Percentiles rank a stretch among this genome's conserved stretches.
phyloP scores from a whole-genome alignment of 2,888 invertebrate genomes.

The Argyresthia goedartella region DNA sequence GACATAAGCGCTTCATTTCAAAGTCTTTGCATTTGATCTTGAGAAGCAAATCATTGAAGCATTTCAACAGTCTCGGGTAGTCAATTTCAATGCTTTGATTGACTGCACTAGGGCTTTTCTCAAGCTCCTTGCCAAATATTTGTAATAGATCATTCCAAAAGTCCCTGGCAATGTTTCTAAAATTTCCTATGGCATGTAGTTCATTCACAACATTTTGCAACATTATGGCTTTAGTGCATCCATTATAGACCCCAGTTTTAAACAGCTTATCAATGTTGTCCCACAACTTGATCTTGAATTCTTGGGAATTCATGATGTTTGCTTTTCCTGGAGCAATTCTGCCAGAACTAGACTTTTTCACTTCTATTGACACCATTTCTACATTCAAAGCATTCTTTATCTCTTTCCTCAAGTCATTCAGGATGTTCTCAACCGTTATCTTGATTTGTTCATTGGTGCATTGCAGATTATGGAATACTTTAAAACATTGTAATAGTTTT shows the following conservation, averaged over 20 bases:
- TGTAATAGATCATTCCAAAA: conserved; percentile 72
- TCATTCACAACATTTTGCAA: conserved; percentile 63
- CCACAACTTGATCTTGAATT: conserved; percentile 80
- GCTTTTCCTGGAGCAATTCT: conserved; percentile 63
- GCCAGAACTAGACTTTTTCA: conserved; percentile 49
- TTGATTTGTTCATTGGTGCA: conserved; percentile 65
- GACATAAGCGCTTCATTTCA: conserved; percentile 65
- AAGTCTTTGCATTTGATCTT: conserved; percentile 74
- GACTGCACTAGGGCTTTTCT: conserved; percentile 67
- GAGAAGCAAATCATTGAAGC: conserved; percentile 82
- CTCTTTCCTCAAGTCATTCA: conserved; percentile 63
- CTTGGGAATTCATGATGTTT: conserved; percentile 63
- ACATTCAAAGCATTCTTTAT: conserved; percentile 64
- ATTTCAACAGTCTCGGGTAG: conserved; percentile 86
- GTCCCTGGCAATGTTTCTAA: conserved; percentile 55
- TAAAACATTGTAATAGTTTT: conserved; percentile 74
- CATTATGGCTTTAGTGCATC: conserved; percentile 77
- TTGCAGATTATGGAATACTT: conserved; percentile 57
- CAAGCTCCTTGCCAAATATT: conserved; percentile 60
- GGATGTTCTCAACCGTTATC: conserved; percentile 59
- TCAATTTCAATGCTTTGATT: conserved; percentile 90
- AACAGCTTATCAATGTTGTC: conserved; percentile 89
- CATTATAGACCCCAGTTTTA: conserved; percentile 78
- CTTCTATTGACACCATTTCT: conserved; percentile 52
- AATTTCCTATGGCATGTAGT: conserved; percentile 61